Evolutionary conservation across 2,797 vertebrate genomes (phyloP), one percentile per base, ranked within the genome.

Genomic region (Thaleichthys pacificus): DNA sequence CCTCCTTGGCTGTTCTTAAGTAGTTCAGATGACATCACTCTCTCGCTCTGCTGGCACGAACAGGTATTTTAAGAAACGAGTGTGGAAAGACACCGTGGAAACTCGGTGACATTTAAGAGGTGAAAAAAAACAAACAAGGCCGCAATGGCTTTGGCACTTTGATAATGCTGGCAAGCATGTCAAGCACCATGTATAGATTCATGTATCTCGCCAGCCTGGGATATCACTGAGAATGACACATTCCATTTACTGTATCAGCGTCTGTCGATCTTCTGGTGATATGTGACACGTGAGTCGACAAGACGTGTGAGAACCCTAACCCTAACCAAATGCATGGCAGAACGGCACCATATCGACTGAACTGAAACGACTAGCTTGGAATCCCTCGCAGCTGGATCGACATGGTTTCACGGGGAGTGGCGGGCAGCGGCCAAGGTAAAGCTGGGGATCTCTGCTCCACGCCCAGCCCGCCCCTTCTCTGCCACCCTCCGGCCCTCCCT

Each of bases 1-100:
- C 77, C 72, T 3, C 32, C 69, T 82, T 85, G 77, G 78, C 67
- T 82, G 81, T 82, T 80, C 75, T 24, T 80, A 85, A 83, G 74
- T 70, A 77, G 77, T 75, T 82, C 71, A 73, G 69, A 84, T 92
- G 87, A 91, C 86, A 82, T 89, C 85, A 91, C 38, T 70, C 65
- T 69, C 73, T 78, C 71, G 54, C 74, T 67, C 12, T 21, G 79
- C 82, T 76, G 79, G 74, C 57, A 66, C 86, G 71, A 77, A 77
- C 80, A 84, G 79, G 82, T 84, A 85, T 86, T 87, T 89, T 77
- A 79, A 85, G 82, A 64, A 75, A 74, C 75, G 64, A 42, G 58
- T 78, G 58, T 80, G 75, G 72, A 77, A 67, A 56, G 75, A 74
- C 65, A 74, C 71, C 78, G 75, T 75, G 80, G 80, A 87, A 85